phyloP scores from a whole-genome alignment of 2,113 vertebrate genomes.

The Ploceus nigricollis region DNA sequence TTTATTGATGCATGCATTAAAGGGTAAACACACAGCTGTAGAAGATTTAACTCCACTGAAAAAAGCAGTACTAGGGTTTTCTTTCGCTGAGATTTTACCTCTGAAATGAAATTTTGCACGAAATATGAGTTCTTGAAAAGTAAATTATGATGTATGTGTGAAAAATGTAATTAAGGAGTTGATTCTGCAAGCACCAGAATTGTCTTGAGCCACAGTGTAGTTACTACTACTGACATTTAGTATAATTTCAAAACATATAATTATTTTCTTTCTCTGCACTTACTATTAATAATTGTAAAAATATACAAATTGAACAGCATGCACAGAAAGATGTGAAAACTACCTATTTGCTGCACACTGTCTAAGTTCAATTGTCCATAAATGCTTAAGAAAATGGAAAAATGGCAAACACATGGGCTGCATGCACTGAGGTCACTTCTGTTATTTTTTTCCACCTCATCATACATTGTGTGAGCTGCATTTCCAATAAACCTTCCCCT shows the following conservation, averaged over 20 bases:
- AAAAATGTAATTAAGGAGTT: background rate
- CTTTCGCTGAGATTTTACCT: background rate
- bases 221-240: background rate
- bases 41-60: background rate
- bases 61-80: background rate
- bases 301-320: background rate
- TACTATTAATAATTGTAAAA: background rate
- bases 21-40: background rate
- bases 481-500: background rate
- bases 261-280: background rate
- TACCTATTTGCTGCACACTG: background rate
- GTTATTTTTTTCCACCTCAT: conserved; percentile 8
- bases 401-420: background rate
- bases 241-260: background rate
- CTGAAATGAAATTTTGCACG: background rate
- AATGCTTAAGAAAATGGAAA: conserved; percentile 29
- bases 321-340: background rate
- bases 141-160: background rate
- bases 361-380: conserved; percentile 11
- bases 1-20: background rate
- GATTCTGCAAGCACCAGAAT: background rate
- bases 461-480: background rate
- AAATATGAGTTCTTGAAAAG: background rate
- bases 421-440: background rate
- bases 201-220: background rate